These are phyloP conservation scores for Calyptomena viridis DNA, from an alignment of 2,113 vertebrate genomes.

Conservation along the genomic window DNA sequence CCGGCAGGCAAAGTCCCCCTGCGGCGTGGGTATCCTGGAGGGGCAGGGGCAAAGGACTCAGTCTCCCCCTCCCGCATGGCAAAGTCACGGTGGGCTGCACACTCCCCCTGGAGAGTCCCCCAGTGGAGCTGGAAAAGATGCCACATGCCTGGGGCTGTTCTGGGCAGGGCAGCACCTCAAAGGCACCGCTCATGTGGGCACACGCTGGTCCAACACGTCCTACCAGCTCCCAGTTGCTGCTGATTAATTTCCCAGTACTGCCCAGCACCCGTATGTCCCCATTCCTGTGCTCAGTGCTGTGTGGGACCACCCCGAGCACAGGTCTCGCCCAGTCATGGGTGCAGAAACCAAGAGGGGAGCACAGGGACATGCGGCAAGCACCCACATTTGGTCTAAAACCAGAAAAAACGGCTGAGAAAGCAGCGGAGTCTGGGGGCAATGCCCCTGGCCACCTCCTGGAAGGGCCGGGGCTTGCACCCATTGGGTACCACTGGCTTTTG, in stretches of 20 bases:
- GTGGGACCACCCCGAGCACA: fast-evolving
- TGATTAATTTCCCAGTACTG: background rate
- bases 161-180: background rate
- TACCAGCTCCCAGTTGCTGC: background rate
- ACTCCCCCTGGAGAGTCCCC: background rate
- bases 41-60: fast-evolving
- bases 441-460: background rate
- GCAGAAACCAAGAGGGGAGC: background rate
- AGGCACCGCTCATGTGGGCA: background rate
- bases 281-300: fast-evolving
- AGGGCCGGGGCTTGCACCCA: background rate
- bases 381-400: background rate
- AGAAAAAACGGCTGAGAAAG: background rate
- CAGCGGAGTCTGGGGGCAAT: background rate
- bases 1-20: background rate
- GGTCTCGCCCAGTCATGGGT: fast-evolving
- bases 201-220: background rate
- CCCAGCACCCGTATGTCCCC: background rate
- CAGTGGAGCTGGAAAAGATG: background rate
- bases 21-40: fast-evolving
- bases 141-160: background rate
- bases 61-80: fast-evolving
- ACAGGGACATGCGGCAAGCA: background rate
- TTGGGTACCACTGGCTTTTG: too few species aligned
- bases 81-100: background rate